Evolutionary conservation across 1,140 invertebrate species (phyloP).

Genomic region (Prorops nasuta): DNA sequence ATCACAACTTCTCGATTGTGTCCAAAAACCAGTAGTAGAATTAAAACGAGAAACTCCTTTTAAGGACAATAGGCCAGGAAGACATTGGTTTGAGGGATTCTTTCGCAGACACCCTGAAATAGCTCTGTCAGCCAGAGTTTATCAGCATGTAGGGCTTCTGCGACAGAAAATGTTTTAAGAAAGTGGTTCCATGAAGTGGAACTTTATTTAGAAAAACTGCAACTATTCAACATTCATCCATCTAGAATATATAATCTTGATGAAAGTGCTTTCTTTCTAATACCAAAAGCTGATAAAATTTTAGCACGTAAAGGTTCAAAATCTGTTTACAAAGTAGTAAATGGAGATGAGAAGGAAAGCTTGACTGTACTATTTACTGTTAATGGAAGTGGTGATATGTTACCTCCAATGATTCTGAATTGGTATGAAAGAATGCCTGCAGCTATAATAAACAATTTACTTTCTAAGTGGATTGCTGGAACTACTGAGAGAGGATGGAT

Average conservation of each 20-base stretch:
- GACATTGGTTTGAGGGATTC: slow-evolving; percentile 30
- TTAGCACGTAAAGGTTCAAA: slow-evolving; percentile 6
- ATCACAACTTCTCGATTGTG: slow-evolving; percentile 34
- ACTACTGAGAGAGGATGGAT: slow-evolving; percentile 5
- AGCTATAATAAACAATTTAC: slow-evolving; percentile 19
- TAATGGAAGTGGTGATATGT: slow-evolving; percentile 25
- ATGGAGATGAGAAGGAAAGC: slow-evolving; percentile 21
- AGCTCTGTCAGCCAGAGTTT: slow-evolving; percentile 28
- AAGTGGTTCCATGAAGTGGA: slow-evolving; percentile 23
- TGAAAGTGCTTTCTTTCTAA: slow-evolving; percentile 4
- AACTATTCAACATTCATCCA: slow-evolving; percentile 13
- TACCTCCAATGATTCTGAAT: slow-evolving; percentile 38
- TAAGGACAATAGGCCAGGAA: slow-evolving; percentile 28
- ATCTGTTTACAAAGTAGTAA: slow-evolving; percentile 4
- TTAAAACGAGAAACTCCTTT: slow-evolving; percentile 23
- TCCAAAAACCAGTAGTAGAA: slow-evolving; percentile 25
- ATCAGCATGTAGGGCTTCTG: slow-evolving; percentile 19
- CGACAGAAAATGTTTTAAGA: slow-evolving; percentile 20
- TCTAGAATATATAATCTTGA: slow-evolving; percentile 7
- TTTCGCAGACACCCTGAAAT: slow-evolving; percentile 24
- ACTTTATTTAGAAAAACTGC: slow-evolving; percentile 20
- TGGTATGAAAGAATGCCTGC: slow-evolving; percentile 33
- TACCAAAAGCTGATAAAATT: slow-evolving; percentile 5
- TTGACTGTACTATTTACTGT: slow-evolving; percentile 22
- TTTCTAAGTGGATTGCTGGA: slow-evolving; percentile 37